phyloP scores from a whole-genome alignment of 92 coral and sea anemone species.

The Epizoanthus illoricatus region DNA sequence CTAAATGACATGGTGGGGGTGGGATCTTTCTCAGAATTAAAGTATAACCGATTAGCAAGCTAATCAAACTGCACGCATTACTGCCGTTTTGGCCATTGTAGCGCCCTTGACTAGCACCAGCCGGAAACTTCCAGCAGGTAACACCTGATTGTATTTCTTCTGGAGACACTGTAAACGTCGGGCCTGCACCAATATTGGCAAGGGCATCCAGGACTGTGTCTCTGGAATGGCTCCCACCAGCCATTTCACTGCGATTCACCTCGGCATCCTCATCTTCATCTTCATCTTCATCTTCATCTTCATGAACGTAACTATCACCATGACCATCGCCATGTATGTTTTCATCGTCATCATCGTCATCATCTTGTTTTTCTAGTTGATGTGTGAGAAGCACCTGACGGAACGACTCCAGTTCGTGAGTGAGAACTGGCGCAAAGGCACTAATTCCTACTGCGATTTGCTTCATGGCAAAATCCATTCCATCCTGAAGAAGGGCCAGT shows the following conservation, averaged over 20 bases:
- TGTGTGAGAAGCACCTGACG: slow-evolving; percentile 38
- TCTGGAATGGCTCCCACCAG: background rate
- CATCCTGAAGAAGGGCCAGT: slow-evolving; percentile 53
- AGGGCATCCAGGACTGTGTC: slow-evolving; percentile 21
- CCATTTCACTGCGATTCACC: background rate
- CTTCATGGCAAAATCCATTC: slow-evolving; percentile 64
- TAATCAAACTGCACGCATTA: slow-evolving; percentile 53
- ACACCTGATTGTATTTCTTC: slow-evolving; percentile 31
- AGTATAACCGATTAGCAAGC: slow-evolving; percentile 36
- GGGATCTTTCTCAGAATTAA: background rate
- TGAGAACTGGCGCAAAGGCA: slow-evolving; percentile 53
- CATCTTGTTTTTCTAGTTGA: background rate
- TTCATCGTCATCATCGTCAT: background rate
- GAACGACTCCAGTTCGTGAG: slow-evolving; percentile 38
- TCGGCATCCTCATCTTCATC: slow-evolving; percentile 4
- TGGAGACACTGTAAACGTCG: background rate
- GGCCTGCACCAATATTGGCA: slow-evolving; percentile 4
- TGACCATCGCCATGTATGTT: background rate
- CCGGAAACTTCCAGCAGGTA: slow-evolving; percentile 48
- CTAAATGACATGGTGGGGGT: background rate
- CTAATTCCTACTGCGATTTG: slow-evolving; percentile 56
- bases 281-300: too few relatives aligned
- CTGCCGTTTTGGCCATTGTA: slow-evolving; percentile 51
- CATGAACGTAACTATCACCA: too few relatives aligned
- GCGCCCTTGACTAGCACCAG: slow-evolving; percentile 40